Evolutionary conservation across 2,797 vertebrate species (phyloP).

Genomic region (Myotis findleyi): DNA sequence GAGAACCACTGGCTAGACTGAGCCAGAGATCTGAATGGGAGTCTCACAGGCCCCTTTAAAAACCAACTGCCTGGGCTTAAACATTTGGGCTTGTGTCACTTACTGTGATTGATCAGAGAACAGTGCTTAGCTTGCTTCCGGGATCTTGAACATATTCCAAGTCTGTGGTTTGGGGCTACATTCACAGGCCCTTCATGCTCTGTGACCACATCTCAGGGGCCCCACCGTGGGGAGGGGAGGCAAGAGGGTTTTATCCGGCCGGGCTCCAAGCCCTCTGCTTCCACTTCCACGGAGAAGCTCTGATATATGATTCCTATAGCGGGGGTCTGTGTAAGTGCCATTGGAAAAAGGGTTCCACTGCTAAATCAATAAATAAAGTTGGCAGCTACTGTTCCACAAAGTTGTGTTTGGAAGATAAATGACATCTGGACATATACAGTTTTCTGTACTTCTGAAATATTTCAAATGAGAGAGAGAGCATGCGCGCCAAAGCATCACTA

Average conservation of each 20-base stretch:
- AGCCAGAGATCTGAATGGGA: background rate
- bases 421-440: background rate
- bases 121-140: background rate
- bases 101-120: background rate
- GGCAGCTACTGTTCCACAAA: background rate
- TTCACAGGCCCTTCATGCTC: background rate
- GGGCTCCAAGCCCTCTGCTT: background rate
- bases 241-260: background rate
- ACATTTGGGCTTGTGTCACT: background rate
- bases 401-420: conserved; percentile 33
- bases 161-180: background rate
- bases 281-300: background rate
- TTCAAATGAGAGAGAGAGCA: background rate
- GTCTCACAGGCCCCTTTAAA: background rate
- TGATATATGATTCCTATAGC: background rate
- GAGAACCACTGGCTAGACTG: background rate
- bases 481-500: background rate
- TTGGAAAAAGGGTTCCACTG: background rate
- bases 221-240: fast-evolving
- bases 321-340: background rate
- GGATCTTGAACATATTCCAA: background rate
- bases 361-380: conserved; percentile 15
- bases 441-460: conserved; percentile 6
- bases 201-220: background rate
- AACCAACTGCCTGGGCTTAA: background rate